Percentiles rank a stretch among this genome's conserved stretches.
phyloP scores from a whole-genome alignment of 2,797 vertebrate genomes.

The Smutsia temminckii region DNA sequence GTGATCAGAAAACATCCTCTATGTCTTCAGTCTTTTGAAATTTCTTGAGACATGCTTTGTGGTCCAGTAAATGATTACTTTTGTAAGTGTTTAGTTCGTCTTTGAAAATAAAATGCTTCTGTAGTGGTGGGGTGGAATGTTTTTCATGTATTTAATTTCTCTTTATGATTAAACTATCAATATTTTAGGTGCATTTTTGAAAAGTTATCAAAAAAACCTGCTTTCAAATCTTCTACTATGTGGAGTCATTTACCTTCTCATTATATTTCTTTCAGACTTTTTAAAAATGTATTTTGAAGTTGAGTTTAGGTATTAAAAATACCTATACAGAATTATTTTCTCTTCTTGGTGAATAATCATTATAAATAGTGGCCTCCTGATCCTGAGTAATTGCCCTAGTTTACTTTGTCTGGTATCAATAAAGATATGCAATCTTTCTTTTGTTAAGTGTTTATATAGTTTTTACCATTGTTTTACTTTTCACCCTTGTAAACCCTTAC shows the following conservation, averaged over 20 bases:
- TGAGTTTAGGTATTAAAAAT: not conserved
- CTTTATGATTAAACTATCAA: not conserved
- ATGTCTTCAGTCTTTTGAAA: slow-evolving; percentile 5
- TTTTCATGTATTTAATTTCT: not conserved
- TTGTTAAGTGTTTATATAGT: not conserved
- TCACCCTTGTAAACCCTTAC: not conserved
- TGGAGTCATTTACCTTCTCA: not conserved
- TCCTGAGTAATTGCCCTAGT: not conserved
- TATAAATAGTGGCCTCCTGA: not conserved
- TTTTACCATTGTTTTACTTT: not conserved
- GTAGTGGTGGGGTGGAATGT: not conserved
- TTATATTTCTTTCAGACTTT: not conserved
- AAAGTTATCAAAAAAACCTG: not conserved
- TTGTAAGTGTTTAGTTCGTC: not conserved
- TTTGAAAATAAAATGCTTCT: slow-evolving; percentile 10
- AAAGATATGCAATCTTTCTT: not conserved
- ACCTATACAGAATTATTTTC: not conserved
- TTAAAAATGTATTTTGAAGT: not conserved
- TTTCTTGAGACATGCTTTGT: not conserved
- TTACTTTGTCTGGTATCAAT: not conserved
- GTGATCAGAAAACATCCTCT: slow-evolving; percentile 22
- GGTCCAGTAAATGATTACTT: not conserved
- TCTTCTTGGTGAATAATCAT: not conserved
- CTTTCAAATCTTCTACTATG: not conserved
- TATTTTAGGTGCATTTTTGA: not conserved